Conservation (phyloP, 2,797 vertebrate species). For the Craterocephalus amniculus region DNA sequence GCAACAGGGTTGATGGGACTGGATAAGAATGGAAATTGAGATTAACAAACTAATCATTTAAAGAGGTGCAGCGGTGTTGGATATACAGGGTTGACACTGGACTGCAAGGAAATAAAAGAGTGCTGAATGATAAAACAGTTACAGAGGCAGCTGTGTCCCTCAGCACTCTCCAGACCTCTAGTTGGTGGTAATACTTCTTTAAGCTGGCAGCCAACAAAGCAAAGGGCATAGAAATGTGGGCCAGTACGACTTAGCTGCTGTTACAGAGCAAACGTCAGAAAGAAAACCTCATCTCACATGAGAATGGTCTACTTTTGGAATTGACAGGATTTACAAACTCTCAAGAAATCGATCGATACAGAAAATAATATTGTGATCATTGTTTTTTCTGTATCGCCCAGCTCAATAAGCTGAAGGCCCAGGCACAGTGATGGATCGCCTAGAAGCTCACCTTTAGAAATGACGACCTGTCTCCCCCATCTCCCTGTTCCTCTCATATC, state of each 20-base stretch:
- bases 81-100: slow-evolving; percentile 45
- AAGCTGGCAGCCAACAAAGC: no score
- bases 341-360: background rate
- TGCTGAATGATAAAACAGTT: background rate
- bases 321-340: background rate
- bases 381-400: background rate
- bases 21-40: slow-evolving; percentile 27
- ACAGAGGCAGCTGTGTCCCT: no score
- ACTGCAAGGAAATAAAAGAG: slow-evolving; percentile 58
- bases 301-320: background rate
- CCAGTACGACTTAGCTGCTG: background rate
- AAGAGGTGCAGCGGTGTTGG: slow-evolving; percentile 24
- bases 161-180: no score
- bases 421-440: slow-evolving; percentile 79
- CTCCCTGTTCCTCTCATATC: slow-evolving; percentile 57
- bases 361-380: background rate
- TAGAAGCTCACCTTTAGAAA: slow-evolving; percentile 77
- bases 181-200: no score
- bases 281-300: background rate
- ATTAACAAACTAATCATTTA: slow-evolving; percentile 33
- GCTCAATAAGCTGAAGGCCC: slow-evolving; percentile 51
- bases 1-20: slow-evolving; percentile 21
- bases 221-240: background rate
- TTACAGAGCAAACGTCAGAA: background rate
- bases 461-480: slow-evolving; percentile 77